These are phyloP conservation scores for Echeneis naucrates DNA, from an alignment of 2,797 vertebrate genomes.

Conservation along the genomic window DNA sequence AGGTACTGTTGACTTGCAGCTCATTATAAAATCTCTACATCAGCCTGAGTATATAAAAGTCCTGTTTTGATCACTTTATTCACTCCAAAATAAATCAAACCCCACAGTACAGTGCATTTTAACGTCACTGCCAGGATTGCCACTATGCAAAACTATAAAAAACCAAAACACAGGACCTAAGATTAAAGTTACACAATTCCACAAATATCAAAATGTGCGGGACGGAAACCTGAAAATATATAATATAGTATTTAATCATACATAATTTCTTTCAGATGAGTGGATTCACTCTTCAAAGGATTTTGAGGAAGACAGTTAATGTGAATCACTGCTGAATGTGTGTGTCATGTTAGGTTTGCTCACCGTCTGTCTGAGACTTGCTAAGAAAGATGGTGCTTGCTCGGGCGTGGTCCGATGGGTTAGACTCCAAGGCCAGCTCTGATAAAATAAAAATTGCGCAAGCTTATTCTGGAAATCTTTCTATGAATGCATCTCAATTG, in stretches of 20 bases:
- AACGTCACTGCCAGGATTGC: background rate
- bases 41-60: background rate
- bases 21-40: background rate
- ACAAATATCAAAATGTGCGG: background rate
- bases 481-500: background rate
- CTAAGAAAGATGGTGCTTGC: slow-evolving; percentile 98
- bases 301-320: background rate
- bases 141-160: background rate
- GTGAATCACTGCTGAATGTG: slow-evolving; percentile 15
- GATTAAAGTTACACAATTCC: background rate
- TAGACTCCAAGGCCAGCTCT: slow-evolving; percentile 95
- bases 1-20: background rate
- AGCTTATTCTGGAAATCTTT: background rate
- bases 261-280: background rate
- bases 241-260: background rate
- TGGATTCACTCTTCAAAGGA: background rate
- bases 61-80: background rate
- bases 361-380: slow-evolving; percentile 99
- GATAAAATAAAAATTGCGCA: slow-evolving; percentile 32
- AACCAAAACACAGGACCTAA: background rate
- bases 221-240: background rate
- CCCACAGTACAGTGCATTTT: background rate
- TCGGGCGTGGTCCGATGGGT: slow-evolving; percentile 95
- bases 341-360: slow-evolving; percentile 63
- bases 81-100: background rate